These are phyloP conservation scores for Bombus haemorrhoidalis DNA, from an alignment of 1,140 invertebrate species.

Conservation along the genomic window DNA sequence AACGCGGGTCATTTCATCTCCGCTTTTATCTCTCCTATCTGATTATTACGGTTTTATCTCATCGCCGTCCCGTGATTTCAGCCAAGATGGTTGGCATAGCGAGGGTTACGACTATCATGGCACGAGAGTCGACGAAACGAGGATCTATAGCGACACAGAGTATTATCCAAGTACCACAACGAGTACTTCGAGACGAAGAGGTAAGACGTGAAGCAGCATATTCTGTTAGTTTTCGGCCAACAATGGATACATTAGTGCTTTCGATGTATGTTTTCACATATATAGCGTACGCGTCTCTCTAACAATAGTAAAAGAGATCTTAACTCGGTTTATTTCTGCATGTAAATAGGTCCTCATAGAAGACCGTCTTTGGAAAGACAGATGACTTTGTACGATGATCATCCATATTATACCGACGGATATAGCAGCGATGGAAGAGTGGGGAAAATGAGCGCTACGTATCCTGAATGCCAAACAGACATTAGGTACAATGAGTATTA, in stretches of 20 bases:
- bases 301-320: not conserved
- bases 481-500: slow-evolving; percentile 80
- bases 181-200: slow-evolving; percentile 77
- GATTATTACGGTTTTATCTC: slow-evolving; percentile 1
- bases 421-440: slow-evolving; percentile 73
- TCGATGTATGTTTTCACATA: not conserved
- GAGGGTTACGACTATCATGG: slow-evolving; percentile 80
- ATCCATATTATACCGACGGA: slow-evolving; percentile 76
- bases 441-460: slow-evolving; percentile 76
- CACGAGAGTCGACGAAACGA: slow-evolving; percentile 77
- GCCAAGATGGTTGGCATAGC: slow-evolving; percentile 82
- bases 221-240: not conserved
- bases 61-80: slow-evolving; percentile 72
- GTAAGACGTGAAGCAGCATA: slow-evolving; percentile 49
- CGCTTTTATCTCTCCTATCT: slow-evolving; percentile 22
- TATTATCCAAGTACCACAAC: slow-evolving; percentile 79
- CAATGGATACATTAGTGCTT: not conserved
- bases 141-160: slow-evolving; percentile 81
- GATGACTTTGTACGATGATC: slow-evolving; percentile 90
- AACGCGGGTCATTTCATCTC: slow-evolving; percentile 53
- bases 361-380: slow-evolving; percentile 91
- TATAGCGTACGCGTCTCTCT: not conserved
- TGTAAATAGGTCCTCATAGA: slow-evolving; percentile 81
- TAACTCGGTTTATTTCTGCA: slow-evolving; percentile 10
- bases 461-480: slow-evolving; percentile 78